A percentile compares a stretch with the other conserved stretches of the same genome.
Conservation (phyloP, 2,797 vertebrate genomes). For the Pitangus sulphuratus region DNA sequence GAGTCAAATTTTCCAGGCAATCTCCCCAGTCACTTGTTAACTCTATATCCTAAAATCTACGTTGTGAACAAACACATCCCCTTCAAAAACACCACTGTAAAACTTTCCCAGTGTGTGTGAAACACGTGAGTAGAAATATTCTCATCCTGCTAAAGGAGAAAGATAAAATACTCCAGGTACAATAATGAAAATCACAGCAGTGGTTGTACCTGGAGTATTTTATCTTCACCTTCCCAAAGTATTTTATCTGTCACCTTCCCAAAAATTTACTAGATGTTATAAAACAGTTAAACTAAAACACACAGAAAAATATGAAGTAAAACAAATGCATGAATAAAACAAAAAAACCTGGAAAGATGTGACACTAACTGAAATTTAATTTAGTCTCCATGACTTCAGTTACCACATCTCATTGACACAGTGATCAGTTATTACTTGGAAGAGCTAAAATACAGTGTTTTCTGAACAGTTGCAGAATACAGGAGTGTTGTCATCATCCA, state of each 20-base stretch:
- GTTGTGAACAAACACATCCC: background rate
- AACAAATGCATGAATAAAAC: background rate
- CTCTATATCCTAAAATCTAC: background rate
- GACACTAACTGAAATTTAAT: background rate
- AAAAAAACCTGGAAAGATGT: accelerated
- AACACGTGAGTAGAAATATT: background rate
- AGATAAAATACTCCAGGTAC: background rate
- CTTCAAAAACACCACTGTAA: background rate
- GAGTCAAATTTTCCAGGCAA: background rate
- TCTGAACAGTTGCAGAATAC: background rate
- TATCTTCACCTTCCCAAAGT: too few species aligned
- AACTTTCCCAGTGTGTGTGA: background rate
- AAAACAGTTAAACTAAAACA: background rate
- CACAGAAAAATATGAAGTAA: background rate
- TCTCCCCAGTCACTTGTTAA: background rate
- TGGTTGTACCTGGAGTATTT: too few species aligned
- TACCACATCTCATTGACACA: background rate
- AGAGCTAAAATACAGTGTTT: background rate
- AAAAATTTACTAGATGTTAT: background rate
- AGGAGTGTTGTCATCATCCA: background rate
- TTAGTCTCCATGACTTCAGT: background rate
- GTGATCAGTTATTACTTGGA: background rate
- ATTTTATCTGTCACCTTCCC: background rate
- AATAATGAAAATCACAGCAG: background rate
- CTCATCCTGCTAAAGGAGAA: background rate